These are phyloP conservation scores for Muscidifurax raptorellus DNA, from an alignment of 1,140 invertebrate species.

Conservation along the genomic window DNA sequence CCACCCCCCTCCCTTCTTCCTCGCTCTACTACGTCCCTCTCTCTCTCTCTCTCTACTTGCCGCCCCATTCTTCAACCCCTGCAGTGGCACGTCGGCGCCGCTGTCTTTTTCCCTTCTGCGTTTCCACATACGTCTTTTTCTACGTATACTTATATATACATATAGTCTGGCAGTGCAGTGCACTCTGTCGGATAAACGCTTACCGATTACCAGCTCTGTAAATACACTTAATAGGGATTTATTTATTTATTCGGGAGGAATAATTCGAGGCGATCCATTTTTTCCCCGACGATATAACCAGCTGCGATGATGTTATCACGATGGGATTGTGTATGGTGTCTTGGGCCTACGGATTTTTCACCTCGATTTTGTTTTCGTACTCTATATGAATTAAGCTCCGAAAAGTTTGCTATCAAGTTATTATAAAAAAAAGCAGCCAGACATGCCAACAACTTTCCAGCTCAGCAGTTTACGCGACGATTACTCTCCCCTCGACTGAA, in stretches of 20 bases:
- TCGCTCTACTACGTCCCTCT: not conserved
- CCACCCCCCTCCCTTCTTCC: constrained; percentile 49
- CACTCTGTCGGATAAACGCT: not conserved
- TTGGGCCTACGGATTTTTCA: too few relatives aligned
- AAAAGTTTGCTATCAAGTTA: too few relatives aligned
- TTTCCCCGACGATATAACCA: too few relatives aligned
- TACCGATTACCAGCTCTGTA: not conserved
- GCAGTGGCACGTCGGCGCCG: constrained; percentile 18
- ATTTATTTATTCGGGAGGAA: not conserved
- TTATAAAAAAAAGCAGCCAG: too few relatives aligned
- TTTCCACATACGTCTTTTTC: constrained; percentile 7
- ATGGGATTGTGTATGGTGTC: too few relatives aligned
- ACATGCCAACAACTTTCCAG: too few relatives aligned
- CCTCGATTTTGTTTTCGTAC: too few relatives aligned
- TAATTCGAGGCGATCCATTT: too few relatives aligned
- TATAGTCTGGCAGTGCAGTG: not conserved
- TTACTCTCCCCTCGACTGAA: too few relatives aligned
- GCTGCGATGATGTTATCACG: too few relatives aligned
- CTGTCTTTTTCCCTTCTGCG: constrained; percentile 38
- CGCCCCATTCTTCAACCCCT: constrained; percentile 45
- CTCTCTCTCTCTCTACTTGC: not conserved
- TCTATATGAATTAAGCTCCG: too few relatives aligned
- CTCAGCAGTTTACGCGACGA: too few relatives aligned
- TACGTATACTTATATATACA: not conserved
- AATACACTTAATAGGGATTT: constrained; percentile 6